Percentiles rank a stretch among this genome's conserved stretches.
Conservation (phyloP, 2,797 vertebrate genomes). For the Gambusia yucatana region DNA sequence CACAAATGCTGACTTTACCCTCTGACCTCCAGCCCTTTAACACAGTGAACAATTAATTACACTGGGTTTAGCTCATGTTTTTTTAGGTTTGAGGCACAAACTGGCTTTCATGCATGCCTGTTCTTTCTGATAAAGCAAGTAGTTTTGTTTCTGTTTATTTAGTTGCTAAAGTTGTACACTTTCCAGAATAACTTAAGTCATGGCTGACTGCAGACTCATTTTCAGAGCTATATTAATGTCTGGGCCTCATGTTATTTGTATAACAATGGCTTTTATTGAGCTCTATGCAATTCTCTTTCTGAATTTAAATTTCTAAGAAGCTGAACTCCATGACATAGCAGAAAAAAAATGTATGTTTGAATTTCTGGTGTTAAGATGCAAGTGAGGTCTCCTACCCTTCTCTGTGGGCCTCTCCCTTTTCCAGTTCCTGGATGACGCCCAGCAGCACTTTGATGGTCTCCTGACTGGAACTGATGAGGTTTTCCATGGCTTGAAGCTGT, state of each 20-base stretch:
- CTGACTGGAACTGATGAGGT: conserved; percentile 97
- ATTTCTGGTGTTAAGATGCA: conserved; percentile 1
- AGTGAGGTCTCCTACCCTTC: conserved; percentile 89
- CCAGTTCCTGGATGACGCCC: conserved; percentile 98
- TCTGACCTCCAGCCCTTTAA: background rate
- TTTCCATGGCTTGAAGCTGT: conserved; percentile 99
- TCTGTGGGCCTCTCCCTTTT: conserved; percentile 97
- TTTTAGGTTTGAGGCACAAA: background rate
- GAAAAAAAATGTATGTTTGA: background rate
- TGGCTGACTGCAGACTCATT: background rate
- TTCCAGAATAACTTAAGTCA: conserved; percentile 10
- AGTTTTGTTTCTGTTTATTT: conserved; percentile 6
- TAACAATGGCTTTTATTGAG: background rate
- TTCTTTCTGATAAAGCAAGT: background rate
- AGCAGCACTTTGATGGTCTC: conserved; percentile 98
- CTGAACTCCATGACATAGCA: background rate
- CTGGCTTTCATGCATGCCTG: background rate
- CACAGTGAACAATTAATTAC: background rate
- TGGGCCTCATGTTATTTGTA: background rate
- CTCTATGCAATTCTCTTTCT: conserved; percentile 13
- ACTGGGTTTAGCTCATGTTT: background rate
- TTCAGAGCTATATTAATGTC: conserved; percentile 6
- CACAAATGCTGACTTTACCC: background rate
- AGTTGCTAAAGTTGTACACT: background rate
- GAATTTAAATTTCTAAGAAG: background rate